phyloP scores from a whole-genome alignment of 2,113 vertebrate genomes.

The Sardina pilchardus region DNA sequence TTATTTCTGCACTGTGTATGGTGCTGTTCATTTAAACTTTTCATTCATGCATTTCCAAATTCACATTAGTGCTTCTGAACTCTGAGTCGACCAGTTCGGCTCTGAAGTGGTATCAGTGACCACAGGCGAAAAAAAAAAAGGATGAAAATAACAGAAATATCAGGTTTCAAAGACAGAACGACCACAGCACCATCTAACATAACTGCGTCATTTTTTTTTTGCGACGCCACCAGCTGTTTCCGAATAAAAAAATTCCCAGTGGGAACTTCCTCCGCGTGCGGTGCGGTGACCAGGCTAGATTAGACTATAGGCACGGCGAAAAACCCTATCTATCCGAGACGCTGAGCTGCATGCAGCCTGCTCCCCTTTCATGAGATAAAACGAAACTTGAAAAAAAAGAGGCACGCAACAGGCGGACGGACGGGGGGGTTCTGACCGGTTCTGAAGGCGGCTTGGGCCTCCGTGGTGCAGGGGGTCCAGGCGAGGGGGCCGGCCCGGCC shows the following conservation, averaged over 20 bases:
- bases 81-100: neutral
- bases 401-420: neutral
- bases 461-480: slow-evolving; percentile 67
- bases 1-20: neutral
- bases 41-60: neutral
- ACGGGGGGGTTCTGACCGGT: slow-evolving; percentile 59
- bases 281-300: neutral
- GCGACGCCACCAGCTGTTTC: neutral
- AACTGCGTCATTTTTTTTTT: neutral
- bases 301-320: neutral
- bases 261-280: neutral
- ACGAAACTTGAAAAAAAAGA: neutral
- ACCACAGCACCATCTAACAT: neutral
- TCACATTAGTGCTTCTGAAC: neutral
- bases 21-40: neutral
- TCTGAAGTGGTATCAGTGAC: neutral
- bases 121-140: neutral
- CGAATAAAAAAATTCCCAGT: neutral
- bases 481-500: slow-evolving; percentile 52
- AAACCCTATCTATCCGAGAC: neutral
- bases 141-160: neutral
- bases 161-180: neutral
- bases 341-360: neutral
- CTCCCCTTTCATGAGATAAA: neutral
- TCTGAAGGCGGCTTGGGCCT: slow-evolving; percentile 51